These are phyloP conservation scores for Lasioglossum malachurum DNA, from an alignment of 2,888 invertebrate genomes.

Conservation along the genomic window DNA sequence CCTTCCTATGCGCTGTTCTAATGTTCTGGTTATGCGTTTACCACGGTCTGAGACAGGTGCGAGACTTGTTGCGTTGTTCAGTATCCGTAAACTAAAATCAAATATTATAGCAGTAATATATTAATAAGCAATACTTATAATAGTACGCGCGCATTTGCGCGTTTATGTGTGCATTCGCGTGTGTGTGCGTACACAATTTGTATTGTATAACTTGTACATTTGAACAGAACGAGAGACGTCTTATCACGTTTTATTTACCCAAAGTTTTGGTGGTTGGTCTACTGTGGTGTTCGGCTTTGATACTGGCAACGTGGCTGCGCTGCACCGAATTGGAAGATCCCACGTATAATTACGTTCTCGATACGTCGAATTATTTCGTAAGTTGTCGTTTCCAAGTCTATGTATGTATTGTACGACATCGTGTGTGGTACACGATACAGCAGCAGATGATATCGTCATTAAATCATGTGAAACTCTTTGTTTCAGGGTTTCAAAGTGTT, in stretches of 20 bases:
- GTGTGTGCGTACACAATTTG: not conserved
- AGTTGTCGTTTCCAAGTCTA: slow-evolving; percentile 78
- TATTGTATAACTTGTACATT: slow-evolving; percentile 6
- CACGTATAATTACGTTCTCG: slow-evolving; percentile 95
- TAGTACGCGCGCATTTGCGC: not conserved
- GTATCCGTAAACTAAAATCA: not conserved
- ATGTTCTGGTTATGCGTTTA: slow-evolving; percentile 98
- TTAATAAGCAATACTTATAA: not conserved
- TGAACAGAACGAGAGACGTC: slow-evolving; percentile 93
- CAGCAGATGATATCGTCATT: not conserved
- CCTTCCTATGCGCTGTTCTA: slow-evolving; percentile 94
- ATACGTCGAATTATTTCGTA: slow-evolving; percentile 93
- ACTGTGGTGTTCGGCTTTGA: slow-evolving; percentile 94
- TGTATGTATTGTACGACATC: not conserved
- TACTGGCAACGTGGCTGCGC: slow-evolving; percentile 95
- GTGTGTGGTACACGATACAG: not conserved
- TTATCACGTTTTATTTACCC: slow-evolving; percentile 95
- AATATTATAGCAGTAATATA: not conserved
- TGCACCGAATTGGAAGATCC: slow-evolving; percentile 95
- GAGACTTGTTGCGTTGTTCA: not conserved
- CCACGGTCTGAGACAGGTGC: slow-evolving; percentile 96
- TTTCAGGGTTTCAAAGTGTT: slow-evolving; percentile 95
- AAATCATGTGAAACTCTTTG: not conserved
- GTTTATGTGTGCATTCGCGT: not conserved
- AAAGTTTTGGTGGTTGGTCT: slow-evolving; percentile 95